Percentiles rank a stretch among this genome's conserved stretches.
These are phyloP conservation scores for Upupa epops DNA, from an alignment of 2,113 vertebrate species.

Conservation along the genomic window DNA sequence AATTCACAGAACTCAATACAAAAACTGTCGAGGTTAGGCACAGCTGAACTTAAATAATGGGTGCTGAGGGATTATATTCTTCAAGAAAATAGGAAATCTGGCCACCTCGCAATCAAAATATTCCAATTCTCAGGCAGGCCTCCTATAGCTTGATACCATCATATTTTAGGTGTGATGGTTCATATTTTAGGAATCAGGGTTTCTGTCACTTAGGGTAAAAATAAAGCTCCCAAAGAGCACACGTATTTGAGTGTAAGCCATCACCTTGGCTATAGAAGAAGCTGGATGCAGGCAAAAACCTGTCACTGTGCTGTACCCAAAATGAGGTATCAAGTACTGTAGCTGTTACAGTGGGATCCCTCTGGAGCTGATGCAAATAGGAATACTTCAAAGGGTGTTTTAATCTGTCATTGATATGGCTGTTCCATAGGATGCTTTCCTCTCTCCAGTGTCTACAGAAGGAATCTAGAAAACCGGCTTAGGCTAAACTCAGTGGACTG, in stretches of 20 bases:
- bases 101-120: not conserved
- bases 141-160: not conserved
- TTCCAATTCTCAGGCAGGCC: not conserved
- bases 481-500: not conserved
- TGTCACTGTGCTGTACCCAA: not conserved
- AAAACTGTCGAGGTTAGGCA: not conserved
- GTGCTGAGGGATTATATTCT: not conserved
- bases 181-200: not conserved
- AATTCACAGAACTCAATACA: not conserved
- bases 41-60: not conserved
- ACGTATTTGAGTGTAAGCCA: not conserved
- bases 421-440: not conserved
- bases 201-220: not conserved
- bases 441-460: not conserved
- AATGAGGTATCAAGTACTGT: not conserved
- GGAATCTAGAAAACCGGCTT: not conserved
- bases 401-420: too few relatives aligned
- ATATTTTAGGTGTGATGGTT: not conserved
- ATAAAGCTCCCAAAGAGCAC: not conserved
- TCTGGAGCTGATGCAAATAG: not conserved
- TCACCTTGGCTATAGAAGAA: not conserved
- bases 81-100: not conserved
- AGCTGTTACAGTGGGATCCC: not conserved
- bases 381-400: not conserved
- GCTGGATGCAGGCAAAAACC: not conserved